These are phyloP conservation scores for Mesochorus sp. DNA, from an alignment of 2,888 invertebrate species.

Conservation along the genomic window DNA sequence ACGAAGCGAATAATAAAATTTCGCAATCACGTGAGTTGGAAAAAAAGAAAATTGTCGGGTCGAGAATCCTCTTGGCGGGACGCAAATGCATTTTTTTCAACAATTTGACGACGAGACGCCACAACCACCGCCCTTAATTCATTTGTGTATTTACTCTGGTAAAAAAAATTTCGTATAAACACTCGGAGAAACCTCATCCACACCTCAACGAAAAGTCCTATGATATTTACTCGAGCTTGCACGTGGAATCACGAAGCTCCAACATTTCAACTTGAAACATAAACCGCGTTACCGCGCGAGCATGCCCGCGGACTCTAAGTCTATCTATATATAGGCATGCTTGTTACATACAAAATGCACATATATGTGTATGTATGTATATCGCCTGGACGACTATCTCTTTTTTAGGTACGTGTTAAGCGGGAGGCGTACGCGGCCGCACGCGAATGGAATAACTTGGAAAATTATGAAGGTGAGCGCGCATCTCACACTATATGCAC, in stretches of 20 bases:
- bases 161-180: conserved; percentile 37
- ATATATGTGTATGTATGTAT: neutral
- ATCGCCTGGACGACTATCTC: conserved; percentile 62
- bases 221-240: conserved; percentile 47
- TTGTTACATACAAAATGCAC: neutral
- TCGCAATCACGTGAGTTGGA: neutral
- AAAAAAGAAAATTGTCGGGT: neutral
- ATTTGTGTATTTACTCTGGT: too few relatives aligned
- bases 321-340: neutral
- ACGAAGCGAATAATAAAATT: too few relatives aligned
- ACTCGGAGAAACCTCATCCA: conserved; percentile 31
- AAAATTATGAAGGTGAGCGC: conserved; percentile 77
- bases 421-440: conserved; percentile 67
- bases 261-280: conserved; percentile 68
- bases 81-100: too few relatives aligned
- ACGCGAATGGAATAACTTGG: conserved; percentile 81
- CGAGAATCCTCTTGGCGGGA: too few relatives aligned
- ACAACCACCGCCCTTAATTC: too few relatives aligned
- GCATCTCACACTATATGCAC: conserved; percentile 65
- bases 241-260: conserved; percentile 65
- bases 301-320: conserved; percentile 19
- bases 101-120: too few relatives aligned
- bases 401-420: conserved; percentile 71
- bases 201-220: too few relatives aligned
- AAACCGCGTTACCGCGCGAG: conserved; percentile 55